phyloP scores from a whole-genome alignment of 2,797 vertebrate genomes.

The Labroides dimidiatus region DNA sequence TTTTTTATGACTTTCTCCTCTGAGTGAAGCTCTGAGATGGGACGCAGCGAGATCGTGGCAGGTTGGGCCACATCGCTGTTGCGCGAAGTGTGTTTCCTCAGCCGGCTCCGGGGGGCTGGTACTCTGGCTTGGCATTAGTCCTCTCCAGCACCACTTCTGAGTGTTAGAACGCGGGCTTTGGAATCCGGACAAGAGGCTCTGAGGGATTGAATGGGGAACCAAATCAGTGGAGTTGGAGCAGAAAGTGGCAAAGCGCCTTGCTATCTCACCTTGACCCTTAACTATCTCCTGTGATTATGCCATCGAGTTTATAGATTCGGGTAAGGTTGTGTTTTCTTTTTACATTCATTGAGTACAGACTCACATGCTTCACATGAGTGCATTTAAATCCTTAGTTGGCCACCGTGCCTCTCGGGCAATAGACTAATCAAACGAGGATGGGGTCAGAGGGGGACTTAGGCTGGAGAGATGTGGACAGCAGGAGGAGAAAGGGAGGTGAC shows the following conservation, averaged over 20 bases:
- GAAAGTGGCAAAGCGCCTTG: slow-evolving; percentile 66
- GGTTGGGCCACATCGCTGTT: slow-evolving; percentile 49
- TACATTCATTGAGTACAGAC: slow-evolving; percentile 38
- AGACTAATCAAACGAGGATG: slow-evolving; percentile 19
- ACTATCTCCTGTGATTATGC: slow-evolving; percentile 67
- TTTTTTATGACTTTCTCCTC: slow-evolving; percentile 70
- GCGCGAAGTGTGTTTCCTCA: slow-evolving; percentile 36
- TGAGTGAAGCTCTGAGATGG: slow-evolving; percentile 53
- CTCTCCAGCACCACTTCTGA: slow-evolving; percentile 19
- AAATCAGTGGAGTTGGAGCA: slow-evolving; percentile 71
- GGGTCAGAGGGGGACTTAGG: slow-evolving; percentile 51
- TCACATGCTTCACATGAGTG: background rate
- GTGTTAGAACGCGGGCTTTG: slow-evolving; percentile 36
- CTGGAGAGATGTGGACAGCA: slow-evolving; percentile 26
- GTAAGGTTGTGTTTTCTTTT: slow-evolving; percentile 71
- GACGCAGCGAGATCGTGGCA: slow-evolving; percentile 55
- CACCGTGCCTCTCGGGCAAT: slow-evolving; percentile 25
- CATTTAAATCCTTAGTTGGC: slow-evolving; percentile 15
- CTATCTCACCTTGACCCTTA: slow-evolving; percentile 61
- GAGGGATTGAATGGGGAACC: slow-evolving; percentile 61
- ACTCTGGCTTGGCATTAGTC: slow-evolving; percentile 41
- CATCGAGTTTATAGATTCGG: slow-evolving; percentile 74
- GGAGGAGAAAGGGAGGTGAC: slow-evolving; percentile 30
- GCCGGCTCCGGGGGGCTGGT: slow-evolving; percentile 50
- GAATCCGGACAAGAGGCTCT: slow-evolving; percentile 62